Percentiles rank a stretch among this genome's conserved stretches.
phyloP scores from a whole-genome alignment of 2,113 vertebrate genomes.

The Onychostruthus taczanowskii region DNA sequence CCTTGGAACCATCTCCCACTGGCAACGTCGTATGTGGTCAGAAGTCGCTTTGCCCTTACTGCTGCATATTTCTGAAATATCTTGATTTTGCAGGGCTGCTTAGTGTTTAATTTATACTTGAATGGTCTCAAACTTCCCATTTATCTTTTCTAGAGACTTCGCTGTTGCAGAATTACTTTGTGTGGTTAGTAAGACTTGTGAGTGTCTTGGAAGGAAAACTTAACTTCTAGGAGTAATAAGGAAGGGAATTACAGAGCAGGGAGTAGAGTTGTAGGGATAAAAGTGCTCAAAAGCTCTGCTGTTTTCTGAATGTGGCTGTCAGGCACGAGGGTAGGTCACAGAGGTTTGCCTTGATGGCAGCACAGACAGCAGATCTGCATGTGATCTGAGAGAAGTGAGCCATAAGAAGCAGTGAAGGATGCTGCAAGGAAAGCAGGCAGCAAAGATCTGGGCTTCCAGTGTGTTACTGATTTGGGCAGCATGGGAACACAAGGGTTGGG shows the following conservation, averaged over 20 bases:
- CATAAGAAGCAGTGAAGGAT: neutral
- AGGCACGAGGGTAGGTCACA: neutral
- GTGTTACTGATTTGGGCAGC: neutral
- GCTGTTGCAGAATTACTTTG: neutral
- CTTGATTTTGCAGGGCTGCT: neutral
- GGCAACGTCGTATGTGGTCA: fast-evolving
- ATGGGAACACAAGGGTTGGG: fast-evolving
- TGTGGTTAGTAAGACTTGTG: neutral
- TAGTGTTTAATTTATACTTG: neutral
- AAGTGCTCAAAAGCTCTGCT: neutral
- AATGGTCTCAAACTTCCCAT: neutral
- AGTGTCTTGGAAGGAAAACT: neutral
- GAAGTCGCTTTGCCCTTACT: neutral
- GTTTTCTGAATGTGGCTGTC: neutral
- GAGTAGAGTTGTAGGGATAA: neutral
- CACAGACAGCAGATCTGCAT: fast-evolving
- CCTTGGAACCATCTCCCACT: neutral
- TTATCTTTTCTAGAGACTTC: neutral
- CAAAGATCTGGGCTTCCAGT: too few species aligned
- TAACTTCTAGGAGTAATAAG: neutral
- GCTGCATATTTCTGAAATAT: neutral
- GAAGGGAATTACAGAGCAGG: neutral
- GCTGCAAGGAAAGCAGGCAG: neutral
- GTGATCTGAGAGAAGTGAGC: neutral
- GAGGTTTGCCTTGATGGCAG: neutral